Percentiles rank a stretch among this genome's conserved stretches.
Conservation (phyloP, 2,113 vertebrate genomes). For the Dinomys branickii region DNA sequence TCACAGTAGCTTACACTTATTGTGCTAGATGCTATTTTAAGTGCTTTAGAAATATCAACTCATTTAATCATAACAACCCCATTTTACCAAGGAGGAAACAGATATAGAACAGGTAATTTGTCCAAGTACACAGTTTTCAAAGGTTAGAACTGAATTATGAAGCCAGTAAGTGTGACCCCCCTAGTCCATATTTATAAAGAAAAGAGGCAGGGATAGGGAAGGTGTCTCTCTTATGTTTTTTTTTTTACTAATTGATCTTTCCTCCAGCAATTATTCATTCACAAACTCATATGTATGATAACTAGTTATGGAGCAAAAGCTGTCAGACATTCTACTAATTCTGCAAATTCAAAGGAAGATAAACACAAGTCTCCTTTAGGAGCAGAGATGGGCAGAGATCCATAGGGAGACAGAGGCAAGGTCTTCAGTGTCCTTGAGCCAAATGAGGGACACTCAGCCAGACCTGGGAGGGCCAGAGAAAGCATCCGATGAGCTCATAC, state of each 20-base stretch:
- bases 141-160: neutral
- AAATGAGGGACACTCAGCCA: neutral
- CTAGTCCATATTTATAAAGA: neutral
- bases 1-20: neutral
- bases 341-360: slow-evolving; percentile 20
- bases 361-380: neutral
- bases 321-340: neutral
- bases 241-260: neutral
- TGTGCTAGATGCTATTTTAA: neutral
- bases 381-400: neutral
- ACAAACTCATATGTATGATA: neutral
- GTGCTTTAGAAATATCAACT: neutral
- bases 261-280: neutral
- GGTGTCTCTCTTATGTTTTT: neutral
- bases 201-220: neutral
- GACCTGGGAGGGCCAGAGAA: neutral
- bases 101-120: neutral
- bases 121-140: neutral
- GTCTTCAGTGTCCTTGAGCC: neutral
- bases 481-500: neutral
- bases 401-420: neutral
- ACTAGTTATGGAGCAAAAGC: neutral
- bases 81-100: neutral
- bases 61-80: neutral
- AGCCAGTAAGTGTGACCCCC: neutral